A percentile compares a stretch with the other conserved stretches of the same genome.
These are phyloP conservation scores for Entomobrya multifasciata DNA, from an alignment of 2,888 invertebrate species.

Conservation along the genomic window DNA sequence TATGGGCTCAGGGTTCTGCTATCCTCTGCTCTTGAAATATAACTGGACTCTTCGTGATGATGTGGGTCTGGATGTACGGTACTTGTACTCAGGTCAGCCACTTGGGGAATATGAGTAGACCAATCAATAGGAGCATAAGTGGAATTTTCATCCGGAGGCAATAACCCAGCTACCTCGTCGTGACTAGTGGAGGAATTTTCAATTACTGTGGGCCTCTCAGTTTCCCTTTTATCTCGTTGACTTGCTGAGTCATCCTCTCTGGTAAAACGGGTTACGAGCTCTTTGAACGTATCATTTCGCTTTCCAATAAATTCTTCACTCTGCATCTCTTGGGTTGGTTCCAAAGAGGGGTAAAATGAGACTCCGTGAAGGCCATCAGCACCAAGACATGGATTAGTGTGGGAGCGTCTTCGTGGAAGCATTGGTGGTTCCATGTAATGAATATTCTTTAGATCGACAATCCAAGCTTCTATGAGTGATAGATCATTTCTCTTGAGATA, in stretches of 20 bases:
- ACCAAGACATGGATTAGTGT: constrained; percentile 80
- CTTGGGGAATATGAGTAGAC: constrained; percentile 60
- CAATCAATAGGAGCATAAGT: constrained; percentile 78
- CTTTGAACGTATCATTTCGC: constrained; percentile 77
- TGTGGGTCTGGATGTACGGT: constrained; percentile 14
- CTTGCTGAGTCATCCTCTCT: constrained; percentile 53
- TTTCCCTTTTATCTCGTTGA: constrained; percentile 75
- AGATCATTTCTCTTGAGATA: constrained; percentile 78
- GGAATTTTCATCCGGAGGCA: constrained; percentile 78
- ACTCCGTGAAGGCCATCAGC: constrained; percentile 80
- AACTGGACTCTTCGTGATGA: constrained; percentile 56
- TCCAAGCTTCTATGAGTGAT: constrained; percentile 80
- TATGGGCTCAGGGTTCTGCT: constrained; percentile 59
- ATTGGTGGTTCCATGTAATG: constrained; percentile 80
- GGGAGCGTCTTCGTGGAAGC: constrained; percentile 79
- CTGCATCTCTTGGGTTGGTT: constrained; percentile 73
- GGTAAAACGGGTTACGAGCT: constrained; percentile 63
- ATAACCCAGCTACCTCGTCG: constrained; percentile 59
- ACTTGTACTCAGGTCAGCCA: constrained; percentile 2
- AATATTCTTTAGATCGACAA: constrained; percentile 79
- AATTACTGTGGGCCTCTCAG: constrained; percentile 71
- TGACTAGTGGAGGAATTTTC: constrained; percentile 41
- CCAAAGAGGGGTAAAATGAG: constrained; percentile 79
- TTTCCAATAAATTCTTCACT: constrained; percentile 73
- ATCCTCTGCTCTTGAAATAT: constrained; percentile 49